These are phyloP conservation scores for Unio delphinus DNA, from an alignment of 2,888 invertebrate genomes.

Conservation along the genomic window DNA sequence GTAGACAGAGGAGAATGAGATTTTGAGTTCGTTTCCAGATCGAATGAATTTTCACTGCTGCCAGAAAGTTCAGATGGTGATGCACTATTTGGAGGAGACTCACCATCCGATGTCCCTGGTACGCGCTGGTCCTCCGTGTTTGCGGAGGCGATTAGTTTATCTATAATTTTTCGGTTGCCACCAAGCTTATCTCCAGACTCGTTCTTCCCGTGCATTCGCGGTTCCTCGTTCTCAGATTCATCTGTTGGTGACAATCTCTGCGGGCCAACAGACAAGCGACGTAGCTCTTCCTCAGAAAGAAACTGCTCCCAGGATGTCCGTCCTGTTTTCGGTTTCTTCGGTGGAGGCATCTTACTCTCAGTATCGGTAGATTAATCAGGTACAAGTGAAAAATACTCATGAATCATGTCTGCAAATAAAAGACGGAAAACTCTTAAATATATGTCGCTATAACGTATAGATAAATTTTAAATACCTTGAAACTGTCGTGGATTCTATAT, in stretches of 20 bases:
- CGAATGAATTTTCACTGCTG: slow-evolving; percentile 1
- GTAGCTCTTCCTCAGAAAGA: slow-evolving; percentile 52
- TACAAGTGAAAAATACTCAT: no score
- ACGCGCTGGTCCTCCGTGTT: slow-evolving; percentile 14
- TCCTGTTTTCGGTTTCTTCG: slow-evolving; percentile 65
- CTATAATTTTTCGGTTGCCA: slow-evolving; percentile 7
- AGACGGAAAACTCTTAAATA: no score
- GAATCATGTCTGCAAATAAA: no score
- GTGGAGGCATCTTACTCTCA: slow-evolving; percentile 55
- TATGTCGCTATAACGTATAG: no score
- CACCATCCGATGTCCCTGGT: slow-evolving; percentile 3
- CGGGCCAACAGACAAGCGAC: background rate
- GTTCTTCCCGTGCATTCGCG: no score
- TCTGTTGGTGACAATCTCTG: no score
- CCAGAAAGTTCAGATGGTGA: slow-evolving; percentile 4
- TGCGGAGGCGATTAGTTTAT: slow-evolving; percentile 17
- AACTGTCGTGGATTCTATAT: no score
- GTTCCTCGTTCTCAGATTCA: no score
- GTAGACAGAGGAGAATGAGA: slow-evolving; percentile 4
- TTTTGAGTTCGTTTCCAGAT: background rate
- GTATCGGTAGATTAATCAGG: no score
- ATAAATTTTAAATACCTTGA: no score
- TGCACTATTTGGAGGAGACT: slow-evolving; percentile 4
- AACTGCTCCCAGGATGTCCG: slow-evolving; percentile 63
- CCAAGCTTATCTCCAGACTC: no score